Evolutionary conservation across 2,888 invertebrate genomes (phyloP).

Genomic region (Pristionchus mayeri): DNA sequence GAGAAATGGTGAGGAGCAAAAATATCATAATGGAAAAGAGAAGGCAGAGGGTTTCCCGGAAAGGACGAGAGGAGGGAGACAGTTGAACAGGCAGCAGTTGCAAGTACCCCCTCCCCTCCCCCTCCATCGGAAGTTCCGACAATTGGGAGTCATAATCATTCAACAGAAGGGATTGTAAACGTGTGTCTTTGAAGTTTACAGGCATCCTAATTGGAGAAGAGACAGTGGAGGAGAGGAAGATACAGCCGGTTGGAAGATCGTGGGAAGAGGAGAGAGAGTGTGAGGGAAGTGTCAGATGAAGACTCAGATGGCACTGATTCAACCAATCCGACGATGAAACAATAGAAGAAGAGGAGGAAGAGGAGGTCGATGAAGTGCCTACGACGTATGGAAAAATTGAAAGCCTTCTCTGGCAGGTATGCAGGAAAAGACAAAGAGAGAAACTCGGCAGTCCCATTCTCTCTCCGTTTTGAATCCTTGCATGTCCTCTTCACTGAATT

Average conservation of each 20-base stretch:
- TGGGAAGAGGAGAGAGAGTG: not conserved
- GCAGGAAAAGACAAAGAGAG: not conserved
- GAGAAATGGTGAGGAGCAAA: slow-evolving; percentile 26
- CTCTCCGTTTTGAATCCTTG: slow-evolving; percentile 17
- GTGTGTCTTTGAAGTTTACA: slow-evolving; percentile 28
- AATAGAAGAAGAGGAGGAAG: not conserved
- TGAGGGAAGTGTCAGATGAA: not conserved
- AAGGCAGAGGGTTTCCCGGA: not conserved
- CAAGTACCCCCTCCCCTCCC: not conserved
- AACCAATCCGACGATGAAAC: too few species aligned
- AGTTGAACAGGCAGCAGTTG: not conserved
- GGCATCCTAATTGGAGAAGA: not conserved
- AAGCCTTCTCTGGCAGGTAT: too few species aligned
- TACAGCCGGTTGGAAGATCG: slow-evolving; percentile 22
- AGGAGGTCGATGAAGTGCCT: not conserved
- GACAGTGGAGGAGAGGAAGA: not conserved
- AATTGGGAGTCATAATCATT: not conserved
- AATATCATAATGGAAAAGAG: slow-evolving; percentile 35
- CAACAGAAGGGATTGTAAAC: slow-evolving; percentile 5
- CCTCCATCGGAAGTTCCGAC: not conserved
- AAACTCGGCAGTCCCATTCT: not conserved
- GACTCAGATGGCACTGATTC: not conserved
- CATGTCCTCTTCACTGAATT: slow-evolving; percentile 11
- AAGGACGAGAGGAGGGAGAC: not conserved
- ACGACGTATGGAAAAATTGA: too few species aligned